Base-by-base conservation (phyloP, 2,797 vertebrate species). In the Coranthus polyacanthus region DNA sequence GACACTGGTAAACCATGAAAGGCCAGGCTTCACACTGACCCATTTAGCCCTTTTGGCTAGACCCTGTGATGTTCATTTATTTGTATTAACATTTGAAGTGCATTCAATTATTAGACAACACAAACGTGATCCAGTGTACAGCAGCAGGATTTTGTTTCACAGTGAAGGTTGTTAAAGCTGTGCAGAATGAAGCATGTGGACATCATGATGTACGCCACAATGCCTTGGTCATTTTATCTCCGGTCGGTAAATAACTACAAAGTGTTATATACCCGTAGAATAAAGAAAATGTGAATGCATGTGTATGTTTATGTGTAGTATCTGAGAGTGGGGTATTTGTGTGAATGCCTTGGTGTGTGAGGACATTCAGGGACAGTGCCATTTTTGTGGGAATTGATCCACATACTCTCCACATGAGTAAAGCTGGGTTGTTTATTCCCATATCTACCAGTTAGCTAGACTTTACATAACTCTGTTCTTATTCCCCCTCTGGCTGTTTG, bases 61-160 rank as follows among this genome's bases (percentile, higher is more conserved):
- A 59, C 34, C 49, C 67, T 84, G 60, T 82, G 79, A 87, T 88
- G 76, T 84, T 81, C 57, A 67, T 82, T 84, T 81, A 81, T 84
- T 75, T 73, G 44, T 5, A 53, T 85, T 87, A 86, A 79, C 74
- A 78, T 86, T 63, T 84, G 37, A 91, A 72, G 71, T 53, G 52
- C 67, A 63, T 73, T 84, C 37, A 80, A 79, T 85, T 78, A 89
- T 72, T 54, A 54, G 67, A 20, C 22, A 17, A 36, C 59, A 74
- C 34, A 55, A 58, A 13, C 37, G 55, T 2, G 16, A 70, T 53
- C 36, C n/a, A 22, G 52, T 58, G 66, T 76, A 77, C 49, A 47
- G 57, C 29, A 32, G 11, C 21, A 1, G 43, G 58, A 67, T 61
- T 55, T 38, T 21, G 34, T 54, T 43, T 38, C 41, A 68, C 42